Evolutionary conservation across 2,888 invertebrate species (phyloP), one percentile per base, ranked within the genome.

Genomic region (Stratiomys singularior): DNA sequence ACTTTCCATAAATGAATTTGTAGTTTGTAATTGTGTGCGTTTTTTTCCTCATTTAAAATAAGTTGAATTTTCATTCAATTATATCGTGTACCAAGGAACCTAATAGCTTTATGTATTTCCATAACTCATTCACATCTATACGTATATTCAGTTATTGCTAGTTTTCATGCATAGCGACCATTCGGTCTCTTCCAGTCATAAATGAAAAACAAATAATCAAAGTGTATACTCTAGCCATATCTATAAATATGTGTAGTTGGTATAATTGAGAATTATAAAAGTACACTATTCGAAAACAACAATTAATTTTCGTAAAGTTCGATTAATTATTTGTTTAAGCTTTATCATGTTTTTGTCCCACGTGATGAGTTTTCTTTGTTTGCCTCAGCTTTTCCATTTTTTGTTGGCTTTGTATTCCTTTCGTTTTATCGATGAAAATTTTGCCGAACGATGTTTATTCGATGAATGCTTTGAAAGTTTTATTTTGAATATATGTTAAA

Each of bases 21-120:
- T 37, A 66, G 27, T 66, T 66, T 66, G 66, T 30, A 13, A 30
- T 37, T 66, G 66, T 66, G 66, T 66, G 64, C 30, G 25, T 64
- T 64, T 18, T 28, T 2, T 64, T 64, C 28, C 15, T 52, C 52
- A 18, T 52, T 52, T 52, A 2, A 52, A 52, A 4, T 52, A 9
- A 52, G 52, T 52, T 52, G 52, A 52, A 13, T 4, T 52, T 18
- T 52, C 52, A 52, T 18, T n/a, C n/a, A n/a, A n/a, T n/a, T 52
- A 52, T 37, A 2, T 52, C 18, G 52, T 52, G 15, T n/a, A 18
- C 18, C 52, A 4, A 52, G 15, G 15, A 4, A 52, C 18, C 52
- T 52, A 52, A 52, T 37, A 37, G 37, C 37, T 37, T 37, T 37
- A 9, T 37, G 52, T 13, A 9, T 52, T 13, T 13, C 52, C 9